Percentiles rank a stretch among this genome's conserved stretches.
Evolutionary conservation across 2,888 invertebrate genomes (phyloP).

Genomic region (Candidula unifasciata): DNA sequence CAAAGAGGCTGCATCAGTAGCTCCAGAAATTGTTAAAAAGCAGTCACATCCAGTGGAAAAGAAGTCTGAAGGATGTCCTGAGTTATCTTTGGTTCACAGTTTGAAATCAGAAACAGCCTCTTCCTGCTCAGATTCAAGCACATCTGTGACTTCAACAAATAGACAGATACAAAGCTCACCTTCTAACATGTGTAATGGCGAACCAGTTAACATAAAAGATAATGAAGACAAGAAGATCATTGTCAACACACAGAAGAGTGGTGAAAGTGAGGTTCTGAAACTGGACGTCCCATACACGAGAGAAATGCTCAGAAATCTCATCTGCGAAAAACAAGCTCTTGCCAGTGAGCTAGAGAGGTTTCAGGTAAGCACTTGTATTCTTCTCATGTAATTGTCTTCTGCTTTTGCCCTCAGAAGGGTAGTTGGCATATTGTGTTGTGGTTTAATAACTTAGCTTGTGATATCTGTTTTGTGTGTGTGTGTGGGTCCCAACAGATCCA

Average conservation of each 20-base stretch:
- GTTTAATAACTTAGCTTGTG: too few relatives aligned
- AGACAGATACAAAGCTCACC: background rate
- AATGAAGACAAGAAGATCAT: background rate
- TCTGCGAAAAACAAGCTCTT: background rate
- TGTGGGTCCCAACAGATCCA: too few relatives aligned
- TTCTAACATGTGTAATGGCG: background rate
- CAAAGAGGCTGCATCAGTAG: constrained; percentile 18
- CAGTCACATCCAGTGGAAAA: background rate
- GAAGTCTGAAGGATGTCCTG: background rate
- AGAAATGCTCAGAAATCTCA: background rate
- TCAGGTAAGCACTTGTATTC: background rate
- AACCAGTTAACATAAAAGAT: background rate
- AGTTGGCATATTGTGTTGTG: too few relatives aligned
- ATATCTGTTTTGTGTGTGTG: too few relatives aligned
- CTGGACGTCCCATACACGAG: background rate
- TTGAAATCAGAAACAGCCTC: background rate
- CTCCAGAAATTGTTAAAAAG: background rate
- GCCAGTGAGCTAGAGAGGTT: constrained; percentile 30
- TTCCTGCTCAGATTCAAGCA: background rate
- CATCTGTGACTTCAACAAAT: background rate
- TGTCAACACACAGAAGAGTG: background rate
- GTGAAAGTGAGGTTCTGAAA: background rate
- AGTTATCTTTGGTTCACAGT: background rate
- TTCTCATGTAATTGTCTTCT: too few relatives aligned
- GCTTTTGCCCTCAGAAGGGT: too few relatives aligned